Evolutionary conservation across 2,888 invertebrate genomes (phyloP).

Genomic region (Chaetoderma sp.): DNA sequence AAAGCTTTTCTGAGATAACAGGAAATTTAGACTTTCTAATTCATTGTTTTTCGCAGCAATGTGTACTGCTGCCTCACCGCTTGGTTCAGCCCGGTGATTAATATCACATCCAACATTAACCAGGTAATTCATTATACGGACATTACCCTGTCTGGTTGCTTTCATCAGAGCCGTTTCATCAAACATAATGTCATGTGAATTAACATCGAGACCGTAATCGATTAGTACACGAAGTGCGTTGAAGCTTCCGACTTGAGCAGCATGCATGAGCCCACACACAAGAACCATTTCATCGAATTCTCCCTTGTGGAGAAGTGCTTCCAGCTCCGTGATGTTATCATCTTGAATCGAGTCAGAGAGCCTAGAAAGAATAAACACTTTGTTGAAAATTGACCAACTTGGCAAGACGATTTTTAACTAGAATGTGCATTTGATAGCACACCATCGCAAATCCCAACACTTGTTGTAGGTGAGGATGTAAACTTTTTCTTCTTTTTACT

Average conservation of each 20-base stretch:
- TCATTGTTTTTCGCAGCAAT: neutral
- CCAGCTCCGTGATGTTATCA: neutral
- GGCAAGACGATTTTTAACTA: neutral
- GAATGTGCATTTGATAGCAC: too few species aligned
- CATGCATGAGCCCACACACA: constrained; percentile 4
- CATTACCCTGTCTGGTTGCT: neutral
- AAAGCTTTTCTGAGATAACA: neutral
- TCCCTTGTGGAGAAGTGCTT: neutral
- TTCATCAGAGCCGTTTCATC: constrained; percentile 5
- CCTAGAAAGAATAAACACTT: neutral
- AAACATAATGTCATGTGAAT: constrained; percentile 1
- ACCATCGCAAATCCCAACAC: too few species aligned
- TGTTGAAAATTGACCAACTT: neutral
- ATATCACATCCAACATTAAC: neutral
- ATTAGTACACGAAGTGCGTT: neutral
- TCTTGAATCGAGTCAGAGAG: neutral
- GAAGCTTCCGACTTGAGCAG: constrained; percentile 5
- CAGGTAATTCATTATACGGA: neutral
- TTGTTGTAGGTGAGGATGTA: too few species aligned
- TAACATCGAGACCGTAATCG: neutral
- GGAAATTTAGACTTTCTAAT: neutral
- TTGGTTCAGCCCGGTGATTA: neutral
- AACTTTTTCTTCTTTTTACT: too few species aligned
- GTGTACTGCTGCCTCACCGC: neutral
- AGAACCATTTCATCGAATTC: constrained; percentile 2